Percentiles rank a stretch among this genome's conserved stretches.
Conservation (phyloP, 2,888 invertebrate species). For the Tenthredo notha region DNA sequence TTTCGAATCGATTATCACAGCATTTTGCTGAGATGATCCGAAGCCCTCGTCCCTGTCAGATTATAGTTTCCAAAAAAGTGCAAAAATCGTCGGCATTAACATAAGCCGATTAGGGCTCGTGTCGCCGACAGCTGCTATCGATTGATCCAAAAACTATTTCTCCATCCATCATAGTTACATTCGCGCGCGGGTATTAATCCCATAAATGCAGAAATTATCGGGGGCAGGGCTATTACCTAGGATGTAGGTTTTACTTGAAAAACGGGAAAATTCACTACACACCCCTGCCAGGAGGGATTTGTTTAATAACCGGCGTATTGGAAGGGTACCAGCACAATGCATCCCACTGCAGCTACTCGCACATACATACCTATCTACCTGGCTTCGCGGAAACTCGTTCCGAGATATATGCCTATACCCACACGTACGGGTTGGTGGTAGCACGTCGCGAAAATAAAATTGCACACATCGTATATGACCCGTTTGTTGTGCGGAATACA, state of each 20-base stretch:
- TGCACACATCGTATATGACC: neutral
- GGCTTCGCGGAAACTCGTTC: no score
- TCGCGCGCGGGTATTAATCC: constrained; percentile 71
- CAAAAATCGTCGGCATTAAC: constrained; percentile 73
- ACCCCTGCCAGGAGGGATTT: constrained; percentile 30
- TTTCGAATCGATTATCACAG: constrained; percentile 65
- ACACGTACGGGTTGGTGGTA: neutral
- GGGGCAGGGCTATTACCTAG: constrained; percentile 51
- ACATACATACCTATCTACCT: neutral
- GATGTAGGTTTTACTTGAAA: neutral
- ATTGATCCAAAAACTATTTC: constrained; percentile 75
- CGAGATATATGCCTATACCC: neutral
- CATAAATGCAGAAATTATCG: constrained; percentile 76
- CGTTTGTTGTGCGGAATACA: neutral
- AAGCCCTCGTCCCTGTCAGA: constrained; percentile 69
- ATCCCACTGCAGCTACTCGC: neutral
- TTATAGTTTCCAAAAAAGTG: constrained; percentile 74
- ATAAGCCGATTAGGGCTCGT: constrained; percentile 74
- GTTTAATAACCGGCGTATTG: constrained; percentile 24
- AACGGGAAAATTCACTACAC: constrained; percentile 23
- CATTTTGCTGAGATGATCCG: constrained; percentile 69
- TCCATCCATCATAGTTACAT: constrained; percentile 60
- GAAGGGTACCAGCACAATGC: constrained; percentile 31
- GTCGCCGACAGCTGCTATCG: constrained; percentile 67
- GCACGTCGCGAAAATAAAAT: neutral